These are phyloP conservation scores for Prunella himalayana DNA, from an alignment of 2,113 vertebrate genomes.

Conservation along the genomic window DNA sequence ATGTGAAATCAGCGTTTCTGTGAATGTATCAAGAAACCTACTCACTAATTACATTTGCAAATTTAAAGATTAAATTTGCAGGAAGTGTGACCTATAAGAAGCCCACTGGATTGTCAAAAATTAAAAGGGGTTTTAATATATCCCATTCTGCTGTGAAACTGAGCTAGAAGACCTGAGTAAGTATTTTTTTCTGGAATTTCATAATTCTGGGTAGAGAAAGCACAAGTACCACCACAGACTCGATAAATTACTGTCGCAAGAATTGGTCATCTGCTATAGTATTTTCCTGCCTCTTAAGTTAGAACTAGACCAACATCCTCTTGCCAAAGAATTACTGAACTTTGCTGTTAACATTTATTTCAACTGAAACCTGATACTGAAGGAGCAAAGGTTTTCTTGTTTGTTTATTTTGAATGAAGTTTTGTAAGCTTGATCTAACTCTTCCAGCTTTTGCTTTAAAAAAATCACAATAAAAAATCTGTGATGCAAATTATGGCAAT, in stretches of 20 bases:
- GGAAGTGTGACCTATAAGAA: slow-evolving; percentile 18
- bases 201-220: background rate
- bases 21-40: slow-evolving; percentile 41
- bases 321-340: background rate
- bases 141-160: background rate
- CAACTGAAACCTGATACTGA: background rate
- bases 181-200: background rate
- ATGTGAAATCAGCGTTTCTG: slow-evolving; percentile 45
- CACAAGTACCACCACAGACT: background rate
- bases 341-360: background rate
- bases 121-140: background rate
- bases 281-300: background rate
- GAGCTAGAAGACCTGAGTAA: background rate
- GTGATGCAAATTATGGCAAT: background rate
- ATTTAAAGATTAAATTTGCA: slow-evolving; percentile 35
- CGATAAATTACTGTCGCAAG: background rate
- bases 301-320: background rate
- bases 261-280: background rate
- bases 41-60: slow-evolving; percentile 42
- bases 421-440: background rate
- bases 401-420: slow-evolving; percentile 11
- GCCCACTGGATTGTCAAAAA: background rate
- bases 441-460: background rate
- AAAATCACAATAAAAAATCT: background rate
- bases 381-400: slow-evolving; percentile 23